A percentile compares a stretch with the other conserved stretches of the same genome.
These are phyloP conservation scores for Mastigias papua DNA, from an alignment of 30 jellyfish, hydroid and myxozoan genomes.

Conservation along the genomic window DNA sequence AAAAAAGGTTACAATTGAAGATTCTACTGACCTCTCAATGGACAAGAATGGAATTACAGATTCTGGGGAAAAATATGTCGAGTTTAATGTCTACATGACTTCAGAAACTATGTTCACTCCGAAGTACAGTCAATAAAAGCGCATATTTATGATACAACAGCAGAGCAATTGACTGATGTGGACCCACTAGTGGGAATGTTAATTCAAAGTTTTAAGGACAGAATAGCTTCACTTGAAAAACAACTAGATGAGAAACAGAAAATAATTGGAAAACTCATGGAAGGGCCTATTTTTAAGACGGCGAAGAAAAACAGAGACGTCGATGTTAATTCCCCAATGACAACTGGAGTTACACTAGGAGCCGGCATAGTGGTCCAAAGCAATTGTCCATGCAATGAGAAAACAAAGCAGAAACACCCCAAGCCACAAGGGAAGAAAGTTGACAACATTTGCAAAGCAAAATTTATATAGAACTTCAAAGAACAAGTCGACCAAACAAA, in stretches of 20 bases:
- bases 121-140: constrained; percentile 1
- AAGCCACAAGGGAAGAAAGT: constrained; percentile 12
- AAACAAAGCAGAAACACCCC: background rate
- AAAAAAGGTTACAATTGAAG: constrained; percentile 16
- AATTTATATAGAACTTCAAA: background rate
- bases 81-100: background rate
- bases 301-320: background rate
- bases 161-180: background rate
- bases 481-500: constrained; percentile 8
- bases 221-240: constrained; percentile 6
- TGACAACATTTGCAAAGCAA: background rate
- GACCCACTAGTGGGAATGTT: constrained; percentile 3
- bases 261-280: constrained; percentile 14
- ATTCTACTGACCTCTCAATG: constrained; percentile 13
- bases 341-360: background rate
- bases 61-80: background rate
- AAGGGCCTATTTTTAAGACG: constrained; percentile 16
- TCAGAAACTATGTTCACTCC: constrained; percentile 12
- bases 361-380: background rate
- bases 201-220: constrained; percentile 10
- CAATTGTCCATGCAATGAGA: constrained; percentile 12
- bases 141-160: background rate
- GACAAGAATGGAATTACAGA: constrained; percentile 8
- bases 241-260: constrained; percentile 35
- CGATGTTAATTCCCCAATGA: background rate